Percentiles rank a stretch among this genome's conserved stretches.
Evolutionary conservation across 2,113 vertebrate genomes (phyloP).

Genomic region (Percina caprodes): DNA sequence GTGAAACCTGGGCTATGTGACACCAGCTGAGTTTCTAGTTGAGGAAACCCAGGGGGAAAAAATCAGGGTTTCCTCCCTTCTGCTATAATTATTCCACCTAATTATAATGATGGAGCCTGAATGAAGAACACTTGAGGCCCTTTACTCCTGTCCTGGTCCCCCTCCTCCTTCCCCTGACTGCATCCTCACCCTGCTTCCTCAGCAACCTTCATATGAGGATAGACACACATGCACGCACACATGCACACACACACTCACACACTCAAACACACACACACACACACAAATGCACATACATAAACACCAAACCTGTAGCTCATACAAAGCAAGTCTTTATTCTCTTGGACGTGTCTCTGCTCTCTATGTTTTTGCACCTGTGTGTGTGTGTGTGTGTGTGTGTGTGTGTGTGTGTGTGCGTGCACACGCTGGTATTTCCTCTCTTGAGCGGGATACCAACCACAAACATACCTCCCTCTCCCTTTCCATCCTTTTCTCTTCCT

Average conservation of each 20-base stretch:
- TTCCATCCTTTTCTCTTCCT: constrained; percentile 78
- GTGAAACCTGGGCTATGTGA: constrained; percentile 42
- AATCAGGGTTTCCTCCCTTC: constrained; percentile 72
- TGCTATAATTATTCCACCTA: constrained; percentile 74
- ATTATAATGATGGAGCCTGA: constrained; percentile 74
- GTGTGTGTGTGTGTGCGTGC: background rate
- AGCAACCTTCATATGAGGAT: constrained; percentile 74
- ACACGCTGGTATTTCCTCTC: constrained; percentile 80
- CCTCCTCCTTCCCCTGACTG: constrained; percentile 69
- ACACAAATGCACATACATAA: constrained; percentile 72
- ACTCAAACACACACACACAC: constrained; percentile 32
- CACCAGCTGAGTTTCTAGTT: constrained; percentile 57
- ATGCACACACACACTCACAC: constrained; percentile 43
- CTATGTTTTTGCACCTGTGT: constrained; percentile 82
- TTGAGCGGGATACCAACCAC: constrained; percentile 83
- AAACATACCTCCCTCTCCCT: constrained; percentile 84
- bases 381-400: constrained; percentile 20
- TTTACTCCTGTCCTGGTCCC: constrained; percentile 64
- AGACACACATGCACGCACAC: constrained; percentile 52
- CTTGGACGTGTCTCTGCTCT: constrained; percentile 66
- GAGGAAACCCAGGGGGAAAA: constrained; percentile 56
- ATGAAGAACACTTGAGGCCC: constrained; percentile 76
- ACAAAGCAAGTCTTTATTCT: constrained; percentile 84
- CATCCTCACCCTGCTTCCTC: constrained; percentile 80
- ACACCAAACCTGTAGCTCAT: constrained; percentile 73